phyloP scores from a whole-genome alignment of 2,113 vertebrate genomes.

The Nipponia nippon region DNA sequence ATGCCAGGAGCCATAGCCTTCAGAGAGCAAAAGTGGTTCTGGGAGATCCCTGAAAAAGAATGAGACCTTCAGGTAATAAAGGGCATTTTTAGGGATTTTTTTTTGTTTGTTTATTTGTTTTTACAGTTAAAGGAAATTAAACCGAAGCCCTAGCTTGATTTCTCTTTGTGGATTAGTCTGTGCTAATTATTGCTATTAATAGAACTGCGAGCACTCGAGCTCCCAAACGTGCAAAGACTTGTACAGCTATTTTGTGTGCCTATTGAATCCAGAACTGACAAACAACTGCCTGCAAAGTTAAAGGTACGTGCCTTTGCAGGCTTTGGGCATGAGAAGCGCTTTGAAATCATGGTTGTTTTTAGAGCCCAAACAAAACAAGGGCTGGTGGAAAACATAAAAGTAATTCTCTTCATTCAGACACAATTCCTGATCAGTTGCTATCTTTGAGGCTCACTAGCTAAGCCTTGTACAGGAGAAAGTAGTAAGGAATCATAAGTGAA shows the following conservation, averaged over 20 bases:
- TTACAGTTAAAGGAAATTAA: not conserved
- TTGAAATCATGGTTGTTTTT: not conserved
- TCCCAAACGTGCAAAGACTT: not conserved
- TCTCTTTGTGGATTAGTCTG: not conserved
- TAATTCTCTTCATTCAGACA: not conserved
- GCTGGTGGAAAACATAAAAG: not conserved
- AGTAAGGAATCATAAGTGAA: not conserved
- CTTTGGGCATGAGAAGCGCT: not conserved
- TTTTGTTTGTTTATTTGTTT: not conserved
- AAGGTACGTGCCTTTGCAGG: not conserved
- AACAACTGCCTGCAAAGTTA: not conserved
- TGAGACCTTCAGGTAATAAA: not conserved
- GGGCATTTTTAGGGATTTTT: not conserved
- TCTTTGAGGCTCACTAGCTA: not conserved
- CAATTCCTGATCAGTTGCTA: not conserved
- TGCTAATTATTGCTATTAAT: slow-evolving; percentile 24
- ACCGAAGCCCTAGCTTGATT: not conserved
- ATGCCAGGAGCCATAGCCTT: not conserved
- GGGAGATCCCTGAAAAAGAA: not conserved
- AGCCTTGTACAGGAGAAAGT: not conserved
- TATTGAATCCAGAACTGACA: not conserved
- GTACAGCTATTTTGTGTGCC: not conserved
- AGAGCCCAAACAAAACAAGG: not conserved
- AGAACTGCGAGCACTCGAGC: not conserved
- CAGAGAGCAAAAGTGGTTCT: not conserved